Conservation (phyloP, 2,797 vertebrate genomes). For the Sebastes oblongus region DNA sequence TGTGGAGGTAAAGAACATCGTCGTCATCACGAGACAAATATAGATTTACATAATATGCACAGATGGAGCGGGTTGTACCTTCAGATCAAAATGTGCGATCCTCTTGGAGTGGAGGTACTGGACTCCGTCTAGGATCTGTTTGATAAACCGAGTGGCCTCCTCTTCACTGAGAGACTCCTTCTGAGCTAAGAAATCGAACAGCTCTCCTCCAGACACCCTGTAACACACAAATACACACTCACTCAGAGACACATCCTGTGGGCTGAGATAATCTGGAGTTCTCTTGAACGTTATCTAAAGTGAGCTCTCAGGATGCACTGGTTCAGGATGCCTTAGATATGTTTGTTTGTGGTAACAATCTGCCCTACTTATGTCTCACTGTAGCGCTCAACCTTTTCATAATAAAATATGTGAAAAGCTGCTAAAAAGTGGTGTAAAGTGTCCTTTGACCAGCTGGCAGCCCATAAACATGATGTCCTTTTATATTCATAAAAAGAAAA, state of each 20-base stretch:
- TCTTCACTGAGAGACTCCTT: constrained; percentile 97
- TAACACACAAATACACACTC: constrained; percentile 45
- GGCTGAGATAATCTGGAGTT: constrained; percentile 28
- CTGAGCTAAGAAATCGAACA: constrained; percentile 94
- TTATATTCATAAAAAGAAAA: constrained; percentile 17
- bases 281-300: constrained; percentile 49
- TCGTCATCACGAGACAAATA: background rate
- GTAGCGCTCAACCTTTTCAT: background rate
- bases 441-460: background rate
- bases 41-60: background rate
- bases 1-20: background rate
- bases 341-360: constrained; percentile 23
- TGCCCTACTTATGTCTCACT: background rate
- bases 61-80: constrained; percentile 79
- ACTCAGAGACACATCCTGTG: constrained; percentile 2
- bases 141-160: constrained; percentile 96
- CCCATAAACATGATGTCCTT: background rate
- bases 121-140: constrained; percentile 95
- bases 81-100: constrained; percentile 96
- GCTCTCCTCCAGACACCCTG: constrained; percentile 93
- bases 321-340: constrained; percentile 43
- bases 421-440: background rate
- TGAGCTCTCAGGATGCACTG: constrained; percentile 27
- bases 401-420: background rate
- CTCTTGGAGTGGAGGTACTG: constrained; percentile 92